These are phyloP conservation scores for Caenorhabditis drosophilae DNA, from an alignment of 2,888 invertebrate species.

Conservation along the genomic window DNA sequence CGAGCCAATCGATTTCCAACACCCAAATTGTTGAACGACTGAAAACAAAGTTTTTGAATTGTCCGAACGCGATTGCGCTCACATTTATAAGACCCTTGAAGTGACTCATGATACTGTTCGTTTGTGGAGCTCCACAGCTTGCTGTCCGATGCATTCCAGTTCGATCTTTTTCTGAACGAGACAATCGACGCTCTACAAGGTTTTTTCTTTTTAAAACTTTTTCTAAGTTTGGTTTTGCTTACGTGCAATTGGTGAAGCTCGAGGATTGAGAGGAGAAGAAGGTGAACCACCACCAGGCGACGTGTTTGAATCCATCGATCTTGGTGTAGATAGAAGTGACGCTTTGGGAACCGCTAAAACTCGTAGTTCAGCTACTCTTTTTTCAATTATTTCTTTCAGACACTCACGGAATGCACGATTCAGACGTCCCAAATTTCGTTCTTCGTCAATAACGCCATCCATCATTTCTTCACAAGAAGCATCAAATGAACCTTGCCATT, in stretches of 20 bases:
- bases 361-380: too few species aligned
- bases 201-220: not conserved
- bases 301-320: slow-evolving; percentile 41
- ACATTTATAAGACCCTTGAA: slow-evolving; percentile 66
- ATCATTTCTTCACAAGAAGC: slow-evolving; percentile 43
- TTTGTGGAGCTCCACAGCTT: slow-evolving; percentile 48
- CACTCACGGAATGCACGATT: slow-evolving; percentile 35
- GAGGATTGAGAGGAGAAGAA: slow-evolving; percentile 28
- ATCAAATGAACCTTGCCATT: slow-evolving; percentile 55
- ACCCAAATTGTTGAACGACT: slow-evolving; percentile 59
- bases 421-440: slow-evolving; percentile 10
- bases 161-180: slow-evolving; percentile 47
- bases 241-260: slow-evolving; percentile 36
- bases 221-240: not conserved
- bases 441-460: slow-evolving; percentile 34
- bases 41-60: slow-evolving; percentile 9
- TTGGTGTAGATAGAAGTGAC: slow-evolving; percentile 34
- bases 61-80: too few species aligned
- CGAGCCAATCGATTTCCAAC: slow-evolving; percentile 49
- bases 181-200: slow-evolving; percentile 34
- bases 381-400: not conserved
- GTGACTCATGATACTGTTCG: slow-evolving; percentile 55
- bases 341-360: slow-evolving; percentile 35
- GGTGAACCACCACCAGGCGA: slow-evolving; percentile 33
- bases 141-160: slow-evolving; percentile 49